A percentile compares a stretch with the other conserved stretches of the same genome.
These are phyloP conservation scores for Argyrosomus regius DNA, from an alignment of 2,797 vertebrate genomes.

Conservation along the genomic window DNA sequence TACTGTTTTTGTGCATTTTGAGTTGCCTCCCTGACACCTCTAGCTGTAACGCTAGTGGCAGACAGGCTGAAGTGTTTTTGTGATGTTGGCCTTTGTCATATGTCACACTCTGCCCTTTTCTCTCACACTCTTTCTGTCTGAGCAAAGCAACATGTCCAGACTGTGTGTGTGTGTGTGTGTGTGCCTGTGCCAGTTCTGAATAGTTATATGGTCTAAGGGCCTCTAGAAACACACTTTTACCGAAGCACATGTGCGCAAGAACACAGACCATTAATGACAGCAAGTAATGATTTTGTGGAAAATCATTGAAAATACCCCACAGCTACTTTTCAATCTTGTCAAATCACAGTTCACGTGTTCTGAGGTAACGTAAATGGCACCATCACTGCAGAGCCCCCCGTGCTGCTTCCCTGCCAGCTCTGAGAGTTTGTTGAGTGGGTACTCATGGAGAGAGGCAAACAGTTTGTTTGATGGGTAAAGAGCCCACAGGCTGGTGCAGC, in stretches of 20 bases:
- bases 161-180: constrained; percentile 27
- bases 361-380: constrained; percentile 11
- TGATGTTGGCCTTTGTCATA: constrained; percentile 78
- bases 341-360: constrained; percentile 34
- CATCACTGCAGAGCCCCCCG: constrained; percentile 14
- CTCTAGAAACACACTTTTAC: background rate
- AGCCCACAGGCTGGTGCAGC: constrained; percentile 36
- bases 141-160: constrained; percentile 43
- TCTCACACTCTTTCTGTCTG: constrained; percentile 43
- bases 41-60: constrained; percentile 51
- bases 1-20: constrained; percentile 44
- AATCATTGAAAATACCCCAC: background rate
- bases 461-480: constrained; percentile 36
- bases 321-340: constrained; percentile 33
- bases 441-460: constrained; percentile 47
- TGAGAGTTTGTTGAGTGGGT: constrained; percentile 50
- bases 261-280: background rate
- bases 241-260: background rate
- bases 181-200: constrained; percentile 18
- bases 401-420: constrained; percentile 30
- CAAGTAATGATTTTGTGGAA: constrained; percentile 15
- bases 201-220: background rate
- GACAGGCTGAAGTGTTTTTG: constrained; percentile 69
- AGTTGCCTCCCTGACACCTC: constrained; percentile 49
- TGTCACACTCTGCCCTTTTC: constrained; percentile 79